These are phyloP conservation scores for Rhodophaea formosa DNA, from an alignment of 2,888 invertebrate genomes.

Conservation along the genomic window DNA sequence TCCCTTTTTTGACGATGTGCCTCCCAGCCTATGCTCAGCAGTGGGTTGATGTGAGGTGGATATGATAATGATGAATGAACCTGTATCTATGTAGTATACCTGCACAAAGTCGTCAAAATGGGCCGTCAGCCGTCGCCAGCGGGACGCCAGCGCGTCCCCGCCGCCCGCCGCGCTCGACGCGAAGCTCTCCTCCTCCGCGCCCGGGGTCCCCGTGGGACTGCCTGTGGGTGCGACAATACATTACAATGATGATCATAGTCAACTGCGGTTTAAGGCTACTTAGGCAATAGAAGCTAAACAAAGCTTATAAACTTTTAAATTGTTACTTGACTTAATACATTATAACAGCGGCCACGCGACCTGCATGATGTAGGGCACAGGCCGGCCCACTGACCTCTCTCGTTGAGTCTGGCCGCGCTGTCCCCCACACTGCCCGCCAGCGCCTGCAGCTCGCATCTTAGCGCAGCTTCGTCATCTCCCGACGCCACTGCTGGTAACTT, in stretches of 20 bases:
- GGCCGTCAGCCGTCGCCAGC: conserved; percentile 88
- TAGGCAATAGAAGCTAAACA: too few species aligned
- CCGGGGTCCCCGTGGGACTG: conserved; percentile 15
- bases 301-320: too few species aligned
- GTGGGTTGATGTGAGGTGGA: too few species aligned
- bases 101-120: conserved; percentile 94
- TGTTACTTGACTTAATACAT: too few species aligned
- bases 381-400: conserved; percentile 27
- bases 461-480: conserved; percentile 40
- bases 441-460: conserved; percentile 61
- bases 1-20: too few species aligned
- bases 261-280: too few species aligned
- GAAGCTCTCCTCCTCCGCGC: conserved; percentile 59
- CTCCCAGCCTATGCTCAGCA: too few species aligned
- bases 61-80: too few species aligned
- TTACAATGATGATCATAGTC: too few species aligned
- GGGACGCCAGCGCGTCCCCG: conserved; percentile 82
- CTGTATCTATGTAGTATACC: conserved; percentile 40
- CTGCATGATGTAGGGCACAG: too few species aligned
- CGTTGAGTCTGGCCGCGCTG: conserved; percentile 30
- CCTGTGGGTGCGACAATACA: not conserved
- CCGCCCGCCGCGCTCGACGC: conserved; percentile 40
- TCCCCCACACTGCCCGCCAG: conserved; percentile 68
- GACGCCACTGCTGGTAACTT: conserved; percentile 50
- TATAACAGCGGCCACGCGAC: too few species aligned